Evolutionary conservation across 92 coral and sea anemone species (phyloP), one percentile per base, ranked within the genome.

Genomic region (Plumapathes pennacea): DNA sequence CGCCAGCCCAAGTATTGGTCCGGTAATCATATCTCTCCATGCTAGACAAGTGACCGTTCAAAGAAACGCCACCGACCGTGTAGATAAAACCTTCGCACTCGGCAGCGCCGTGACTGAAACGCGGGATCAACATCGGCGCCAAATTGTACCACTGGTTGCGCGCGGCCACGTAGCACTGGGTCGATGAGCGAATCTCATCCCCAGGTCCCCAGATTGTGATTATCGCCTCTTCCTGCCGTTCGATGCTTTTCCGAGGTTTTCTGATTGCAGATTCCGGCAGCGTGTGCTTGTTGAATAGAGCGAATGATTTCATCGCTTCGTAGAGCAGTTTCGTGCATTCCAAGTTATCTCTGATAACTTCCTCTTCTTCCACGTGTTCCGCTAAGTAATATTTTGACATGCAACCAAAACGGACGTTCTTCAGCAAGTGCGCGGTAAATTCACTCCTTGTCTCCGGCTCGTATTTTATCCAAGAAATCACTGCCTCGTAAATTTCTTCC

Each of bases 141-240:
- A 94, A 66, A 54, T 87, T 89, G 82, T 72, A 94, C 99, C 99
- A 94, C 32, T 78, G 84, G 60, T 85, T 82, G 24, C 74, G 75
- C 14, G 82, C 37, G 19, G 99, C 96, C 10, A 94, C 96, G 30
- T 63, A 94, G 66, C 96, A 84, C 76, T 94, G 96, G 40, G 95
- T 89, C 26, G 96, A 88, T 23, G 99, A 81, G 38, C 96, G 80
- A 8, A 86, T 65, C 72, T 90, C 99, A 60, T 89, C 89, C 21
- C 89, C 99, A 69, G 96, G 95, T 10, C 99, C 99, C 84, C 99
- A 90, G 32, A 84, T 94, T 9, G 96, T 90, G 45, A 94, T 78
- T 33, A 94, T 90, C 2, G 97, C 96, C 23, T 89, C 89, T 25
- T 76, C 80, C 48, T 69, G 74, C 1, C 50, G 65, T 21, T 67